These are phyloP conservation scores for Poeciliopsis presidionis DNA, from an alignment of 2,797 vertebrate genomes.

Conservation along the genomic window DNA sequence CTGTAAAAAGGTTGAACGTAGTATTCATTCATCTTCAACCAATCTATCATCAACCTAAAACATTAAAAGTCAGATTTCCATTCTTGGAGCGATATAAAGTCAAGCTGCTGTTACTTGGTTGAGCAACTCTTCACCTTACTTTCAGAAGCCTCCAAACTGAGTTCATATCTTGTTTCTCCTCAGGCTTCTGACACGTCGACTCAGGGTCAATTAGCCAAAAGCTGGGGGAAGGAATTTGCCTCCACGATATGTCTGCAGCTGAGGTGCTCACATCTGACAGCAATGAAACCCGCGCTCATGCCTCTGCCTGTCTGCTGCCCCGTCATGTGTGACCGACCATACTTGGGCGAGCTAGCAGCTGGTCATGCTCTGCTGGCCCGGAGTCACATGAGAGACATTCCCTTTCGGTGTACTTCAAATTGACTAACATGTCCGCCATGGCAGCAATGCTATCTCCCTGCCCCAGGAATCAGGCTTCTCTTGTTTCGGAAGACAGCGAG, in stretches of 20 bases:
- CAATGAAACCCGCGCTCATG: conserved; percentile 55
- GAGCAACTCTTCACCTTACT: conserved; percentile 31
- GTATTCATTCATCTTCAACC: conserved; percentile 8
- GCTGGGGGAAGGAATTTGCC: conserved; percentile 46
- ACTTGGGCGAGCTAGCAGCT: conserved; percentile 52
- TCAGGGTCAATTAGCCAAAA: conserved; percentile 76
- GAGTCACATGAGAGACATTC: conserved; percentile 73
- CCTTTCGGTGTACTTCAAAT: conserved; percentile 75
- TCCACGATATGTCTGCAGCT: conserved; percentile 47
- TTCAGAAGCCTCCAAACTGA: conserved; percentile 24
- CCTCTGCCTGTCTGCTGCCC: conserved; percentile 66
- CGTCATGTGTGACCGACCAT: conserved; percentile 67
- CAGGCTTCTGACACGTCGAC: conserved; percentile 60
- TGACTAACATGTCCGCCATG: conserved; percentile 65
- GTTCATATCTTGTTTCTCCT: conserved; percentile 42
- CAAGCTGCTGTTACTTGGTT: conserved; percentile 34
- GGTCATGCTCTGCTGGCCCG: conserved; percentile 59
- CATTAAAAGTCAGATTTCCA: background rate
- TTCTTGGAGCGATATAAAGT: conserved; percentile 20
- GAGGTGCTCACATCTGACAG: conserved; percentile 67
- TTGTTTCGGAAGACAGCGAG: conserved; percentile 34
- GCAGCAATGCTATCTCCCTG: conserved; percentile 65
- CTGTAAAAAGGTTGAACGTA: background rate
- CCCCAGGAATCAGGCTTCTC: conserved; percentile 50
- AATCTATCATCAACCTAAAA: background rate